A percentile compares a stretch with the other conserved stretches of the same genome.
Conservation (phyloP, 2,797 vertebrate species). For the Helostoma temminkii region DNA sequence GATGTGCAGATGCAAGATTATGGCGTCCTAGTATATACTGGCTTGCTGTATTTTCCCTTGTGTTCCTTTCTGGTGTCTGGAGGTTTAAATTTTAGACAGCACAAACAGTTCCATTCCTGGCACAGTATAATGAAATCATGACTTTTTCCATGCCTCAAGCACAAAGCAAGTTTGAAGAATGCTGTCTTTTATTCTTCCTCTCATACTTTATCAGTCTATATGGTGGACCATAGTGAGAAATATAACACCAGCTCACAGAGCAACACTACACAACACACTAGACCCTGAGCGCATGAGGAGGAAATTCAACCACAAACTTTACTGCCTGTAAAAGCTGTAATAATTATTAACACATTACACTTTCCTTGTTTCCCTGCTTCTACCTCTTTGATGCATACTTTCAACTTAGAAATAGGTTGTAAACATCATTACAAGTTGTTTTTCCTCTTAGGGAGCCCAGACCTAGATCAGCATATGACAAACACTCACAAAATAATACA, state of each 20-base stretch:
- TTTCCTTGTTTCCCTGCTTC: slow-evolving; percentile 8
- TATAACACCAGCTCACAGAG: slow-evolving; percentile 30
- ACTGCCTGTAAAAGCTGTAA: slow-evolving; percentile 27
- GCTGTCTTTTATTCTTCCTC: slow-evolving; percentile 17
- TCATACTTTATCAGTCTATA: slow-evolving; percentile 7
- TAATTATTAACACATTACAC: slow-evolving; percentile 46
- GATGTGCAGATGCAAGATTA: slow-evolving; percentile 41
- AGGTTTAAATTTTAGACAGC: slow-evolving; percentile 28
- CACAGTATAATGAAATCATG: slow-evolving; percentile 7
- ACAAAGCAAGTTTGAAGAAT: slow-evolving; percentile 11
- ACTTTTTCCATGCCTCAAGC: slow-evolving; percentile 18
- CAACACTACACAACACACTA: slow-evolving; percentile 35
- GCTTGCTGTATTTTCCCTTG: slow-evolving; percentile 26
- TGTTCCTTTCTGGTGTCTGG: slow-evolving; percentile 15
- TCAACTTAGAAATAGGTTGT: slow-evolving; percentile 60
- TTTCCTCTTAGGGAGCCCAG: slow-evolving; percentile 27
- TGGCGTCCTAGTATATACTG: slow-evolving; percentile 19
- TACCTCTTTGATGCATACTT: slow-evolving; percentile 63
- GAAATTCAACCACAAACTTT: slow-evolving; percentile 50
- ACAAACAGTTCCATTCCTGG: slow-evolving; percentile 16
- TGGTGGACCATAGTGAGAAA: slow-evolving; percentile 41
- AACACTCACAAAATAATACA: no score
- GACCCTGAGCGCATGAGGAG: slow-evolving; percentile 42
- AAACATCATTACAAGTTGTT: slow-evolving; percentile 57
- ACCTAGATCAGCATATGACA: slow-evolving; percentile 34